Conservation (phyloP, 2,113 vertebrate species). For the Phaethornis superciliosus region DNA sequence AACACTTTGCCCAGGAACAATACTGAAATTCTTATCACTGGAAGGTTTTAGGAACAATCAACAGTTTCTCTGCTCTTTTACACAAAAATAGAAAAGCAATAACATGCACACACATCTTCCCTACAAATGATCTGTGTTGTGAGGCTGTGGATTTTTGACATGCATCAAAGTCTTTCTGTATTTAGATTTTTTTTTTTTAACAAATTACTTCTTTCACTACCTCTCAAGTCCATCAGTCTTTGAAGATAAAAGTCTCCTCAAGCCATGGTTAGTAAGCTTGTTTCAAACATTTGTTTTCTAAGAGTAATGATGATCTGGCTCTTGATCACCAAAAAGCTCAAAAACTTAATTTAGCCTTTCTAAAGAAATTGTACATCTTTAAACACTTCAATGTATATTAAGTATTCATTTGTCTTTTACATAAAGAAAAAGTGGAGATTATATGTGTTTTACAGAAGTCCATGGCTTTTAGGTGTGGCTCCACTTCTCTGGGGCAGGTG, state of each 20-base stretch:
- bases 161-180: constrained; percentile 15
- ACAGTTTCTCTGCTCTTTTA: background rate
- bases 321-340: constrained; percentile 52
- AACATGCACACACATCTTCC: fast-evolving
- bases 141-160: background rate
- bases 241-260: constrained; percentile 54
- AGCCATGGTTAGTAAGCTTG: background rate
- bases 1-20: background rate
- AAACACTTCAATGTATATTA: constrained; percentile 6
- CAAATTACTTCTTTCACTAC: constrained; percentile 1
- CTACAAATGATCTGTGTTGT: background rate
- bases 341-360: constrained; percentile 16
- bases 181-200: constrained; percentile 13
- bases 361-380: background rate
- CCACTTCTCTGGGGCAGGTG: background rate
- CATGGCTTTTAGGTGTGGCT: background rate
- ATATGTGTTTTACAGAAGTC: background rate
- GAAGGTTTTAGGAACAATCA: background rate
- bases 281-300: background rate
- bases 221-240: constrained; percentile 24
- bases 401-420: background rate
- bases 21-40: background rate
- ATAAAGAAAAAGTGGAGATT: background rate
- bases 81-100: background rate
- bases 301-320: background rate